Base-by-base conservation (phyloP, 2,113 vertebrate species). In the Monopterus albus region DNA sequence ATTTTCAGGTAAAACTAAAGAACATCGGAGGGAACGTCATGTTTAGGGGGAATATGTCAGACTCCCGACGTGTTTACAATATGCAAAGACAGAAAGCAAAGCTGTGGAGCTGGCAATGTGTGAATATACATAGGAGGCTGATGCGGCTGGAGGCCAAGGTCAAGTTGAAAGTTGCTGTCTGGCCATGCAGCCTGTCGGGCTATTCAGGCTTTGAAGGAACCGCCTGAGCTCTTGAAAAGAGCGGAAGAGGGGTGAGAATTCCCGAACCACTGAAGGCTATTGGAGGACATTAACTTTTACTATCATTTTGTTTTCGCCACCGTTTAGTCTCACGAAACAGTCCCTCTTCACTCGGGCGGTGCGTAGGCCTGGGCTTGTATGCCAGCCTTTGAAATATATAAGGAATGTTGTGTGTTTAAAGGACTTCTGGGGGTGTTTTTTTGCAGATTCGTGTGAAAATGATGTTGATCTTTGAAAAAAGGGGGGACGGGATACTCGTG, bases 81-180 rank as follows among this genome's bases (percentile, higher is more conserved):
- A 78, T 49, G 70, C 81, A 53, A 86, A 87, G 78, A 70, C 57
- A 72, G 59, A 84, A 81, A 84, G 81, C 85, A 78, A 61, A 91
- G 80, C 80, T 78, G 87, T 82, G 18, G 59, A 43, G 76, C 79
- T 80, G 89, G 83, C 91, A 86, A 89, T 63, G 76, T 81, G 75
- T 72, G 58, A 57, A 83, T 92, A 95, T 92, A 92, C 91, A 88
- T 91, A 89, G 72, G 80, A 91, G 91, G 92, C 91, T 92, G 94
- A 94, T 95, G 56, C 91, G 90, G 93, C 92, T 94, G 85, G 94
- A 96, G 95, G 95, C 96, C 96, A 98, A 97, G 96, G 96, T 98
- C 96, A 98, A 98, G 96, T 96, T 97, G 95, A 98, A 98, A 95
- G 95, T 86, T 94, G 90, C 89, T 90, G 94, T 93, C 95, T 94